Evolutionary conservation across 2,888 invertebrate species (phyloP), one percentile per base, ranked within the genome.

Genomic region (Pseudoips prasinana): DNA sequence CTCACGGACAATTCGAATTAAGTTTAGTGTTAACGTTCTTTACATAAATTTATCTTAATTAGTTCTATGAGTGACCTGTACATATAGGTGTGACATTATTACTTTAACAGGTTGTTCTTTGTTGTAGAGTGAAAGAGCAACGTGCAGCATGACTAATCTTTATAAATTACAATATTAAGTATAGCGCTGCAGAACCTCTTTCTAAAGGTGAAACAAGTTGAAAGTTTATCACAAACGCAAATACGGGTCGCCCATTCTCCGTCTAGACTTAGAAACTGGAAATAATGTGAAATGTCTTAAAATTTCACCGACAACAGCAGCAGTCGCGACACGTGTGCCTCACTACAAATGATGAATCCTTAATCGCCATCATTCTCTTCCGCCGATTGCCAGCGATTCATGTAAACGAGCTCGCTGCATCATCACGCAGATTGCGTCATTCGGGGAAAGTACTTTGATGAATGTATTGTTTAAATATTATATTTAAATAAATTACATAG

Each of bases 381-480:
- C 63, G 65, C 64, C 60, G 56, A 53, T n/a, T n/a, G 61, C 64
- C 63, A 64, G 64, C 60, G 56, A 52, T 61, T 73, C 72, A 68
- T 67, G 74, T 72, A 73, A 79, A 75, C 75, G 71, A 73, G 66
- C 63, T 58, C 67, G 64, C 69, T 72, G 63, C 72, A 73, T 66
- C 71, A 68, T 70, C 78, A 69, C 72, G 67, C 72, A 64, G 39
- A 53, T 85, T 84, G 63, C 77, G 68, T 82, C 76, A 83, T 51
- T 19, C 25, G 64, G 74, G 67, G 85, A 87, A 86, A 87, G 86
- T 69, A 72, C 73, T 76, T 76, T 70, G 65, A 73, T 72, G 22
- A 64, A 64, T 60, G 61, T 68, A 64, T 67, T 71, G 64, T 65
- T 52, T 50, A 30, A 53, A 54, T 49, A 54, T 56, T 39, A 52